Percentiles rank a stretch among this genome's conserved stretches.
Conservation (phyloP, 1,140 invertebrate genomes). For the Drosophila tsacasi region DNA sequence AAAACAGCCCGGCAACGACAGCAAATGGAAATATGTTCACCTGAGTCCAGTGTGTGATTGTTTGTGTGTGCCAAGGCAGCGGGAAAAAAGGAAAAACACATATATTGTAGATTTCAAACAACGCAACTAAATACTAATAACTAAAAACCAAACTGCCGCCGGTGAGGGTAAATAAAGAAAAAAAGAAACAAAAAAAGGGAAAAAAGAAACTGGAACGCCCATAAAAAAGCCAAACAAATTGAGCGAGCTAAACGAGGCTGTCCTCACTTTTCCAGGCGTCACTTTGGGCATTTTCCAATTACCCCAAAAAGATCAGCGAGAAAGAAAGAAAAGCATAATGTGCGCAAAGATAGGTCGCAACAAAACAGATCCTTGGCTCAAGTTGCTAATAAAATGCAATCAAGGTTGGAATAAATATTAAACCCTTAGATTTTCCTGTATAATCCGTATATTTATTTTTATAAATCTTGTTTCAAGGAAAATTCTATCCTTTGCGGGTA, state of each 20-base stretch:
- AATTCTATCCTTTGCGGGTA: not conserved
- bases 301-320: conserved; percentile 11
- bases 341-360: not conserved
- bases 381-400: not conserved
- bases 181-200: conserved; percentile 11
- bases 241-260: conserved; percentile 48
- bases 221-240: conserved; percentile 74
- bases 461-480: not conserved
- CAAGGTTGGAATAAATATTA: too few species aligned
- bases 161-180: not conserved
- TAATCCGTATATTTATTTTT: too few species aligned
- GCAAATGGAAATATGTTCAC: conserved; percentile 63
- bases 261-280: conserved; percentile 18
- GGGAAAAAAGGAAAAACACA: conserved; percentile 5
- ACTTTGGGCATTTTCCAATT: conserved; percentile 58
- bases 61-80: not conserved
- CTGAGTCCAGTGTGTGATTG: not conserved
- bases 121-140: conserved; percentile 32
- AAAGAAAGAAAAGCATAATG: not conserved
- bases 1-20: conserved; percentile 15
- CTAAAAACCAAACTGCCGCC: conserved; percentile 32
- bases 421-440: too few species aligned
- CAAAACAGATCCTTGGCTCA: not conserved
- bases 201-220: conserved; percentile 61
- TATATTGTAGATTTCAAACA: conserved; percentile 24